A percentile compares a stretch with the other conserved stretches of the same genome.
phyloP scores from a whole-genome alignment of 2,888 invertebrate genomes.

The Ectemnius cavifrons region DNA sequence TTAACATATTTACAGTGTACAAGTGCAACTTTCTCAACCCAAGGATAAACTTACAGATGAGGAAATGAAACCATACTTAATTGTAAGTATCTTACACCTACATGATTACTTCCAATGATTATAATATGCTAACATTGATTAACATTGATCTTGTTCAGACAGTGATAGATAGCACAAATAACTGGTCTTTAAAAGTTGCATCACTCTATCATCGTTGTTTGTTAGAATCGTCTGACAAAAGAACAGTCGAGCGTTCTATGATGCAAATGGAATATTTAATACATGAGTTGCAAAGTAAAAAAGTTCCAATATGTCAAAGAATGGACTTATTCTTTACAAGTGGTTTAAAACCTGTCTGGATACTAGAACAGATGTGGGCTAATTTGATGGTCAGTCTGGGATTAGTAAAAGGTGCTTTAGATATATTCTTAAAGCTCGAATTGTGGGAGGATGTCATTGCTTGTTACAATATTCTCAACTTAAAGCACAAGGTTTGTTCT shows the following conservation, averaged over 20 bases:
- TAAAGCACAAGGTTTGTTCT: conserved; percentile 86
- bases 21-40: conserved; percentile 87
- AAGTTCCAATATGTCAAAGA: conserved; percentile 78
- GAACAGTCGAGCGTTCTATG: conserved; percentile 93
- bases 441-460: conserved; percentile 96
- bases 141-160: conserved; percentile 66
- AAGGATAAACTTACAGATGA: conserved; percentile 89
- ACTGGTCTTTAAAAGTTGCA: conserved; percentile 87
- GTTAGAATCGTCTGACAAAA: conserved; percentile 86
- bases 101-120: not conserved
- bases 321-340: conserved; percentile 84
- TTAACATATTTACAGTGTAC: conserved; percentile 80
- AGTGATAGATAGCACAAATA: conserved; percentile 72
- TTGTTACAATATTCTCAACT: conserved; percentile 91
- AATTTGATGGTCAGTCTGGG: conserved; percentile 90
- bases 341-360: conserved; percentile 87
- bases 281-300: conserved; percentile 79
- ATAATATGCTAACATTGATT: conserved; percentile 8
- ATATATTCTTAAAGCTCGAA: conserved; percentile 86
- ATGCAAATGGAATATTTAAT: conserved; percentile 90
- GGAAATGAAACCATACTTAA: conserved; percentile 89
- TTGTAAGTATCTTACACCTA: conserved; percentile 67
- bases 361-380: conserved; percentile 87
- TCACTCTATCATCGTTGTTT: conserved; percentile 87
- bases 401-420: conserved; percentile 90